Evolutionary conservation across 2,113 vertebrate species (phyloP).

Genomic region (Reinhardtius hippoglossoides): DNA sequence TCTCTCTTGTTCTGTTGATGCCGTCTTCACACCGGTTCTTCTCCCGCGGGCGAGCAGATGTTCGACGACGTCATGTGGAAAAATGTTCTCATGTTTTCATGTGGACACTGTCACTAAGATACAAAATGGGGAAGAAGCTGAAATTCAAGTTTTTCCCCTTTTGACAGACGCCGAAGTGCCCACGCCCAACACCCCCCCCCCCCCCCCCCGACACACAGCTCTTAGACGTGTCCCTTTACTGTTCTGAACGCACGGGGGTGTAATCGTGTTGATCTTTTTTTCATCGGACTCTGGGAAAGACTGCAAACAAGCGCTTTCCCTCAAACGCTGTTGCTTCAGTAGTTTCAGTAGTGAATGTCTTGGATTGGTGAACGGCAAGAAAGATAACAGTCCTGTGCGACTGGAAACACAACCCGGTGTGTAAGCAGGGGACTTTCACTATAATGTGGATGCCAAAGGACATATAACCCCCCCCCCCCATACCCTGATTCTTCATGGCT

Average conservation of each 20-base stretch:
- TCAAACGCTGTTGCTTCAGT: background rate
- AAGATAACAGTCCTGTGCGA: background rate
- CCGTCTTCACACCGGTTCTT: conserved; percentile 10
- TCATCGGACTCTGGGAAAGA: conserved; percentile 11
- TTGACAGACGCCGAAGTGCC: conserved; percentile 23
- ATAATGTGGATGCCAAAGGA: background rate
- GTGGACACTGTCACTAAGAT: conserved; percentile 50
- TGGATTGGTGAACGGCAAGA: background rate
- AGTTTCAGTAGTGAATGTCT: background rate
- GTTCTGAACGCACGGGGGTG: conserved; percentile 2
- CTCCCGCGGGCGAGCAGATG: conserved; percentile 49
- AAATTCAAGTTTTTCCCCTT: conserved; percentile 19
- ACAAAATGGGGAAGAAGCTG: conserved; percentile 23
- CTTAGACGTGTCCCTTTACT: conserved; percentile 3
- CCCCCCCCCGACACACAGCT: no score
- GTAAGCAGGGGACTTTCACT: background rate
- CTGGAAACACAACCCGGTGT: background rate
- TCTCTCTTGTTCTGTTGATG: background rate
- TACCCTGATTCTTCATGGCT: conserved; percentile 9
- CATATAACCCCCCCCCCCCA: background rate
- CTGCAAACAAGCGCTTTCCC: conserved; percentile 11
- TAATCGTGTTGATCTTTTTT: conserved; percentile 18
- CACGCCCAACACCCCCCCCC: background rate
- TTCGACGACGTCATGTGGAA: conserved; percentile 62
- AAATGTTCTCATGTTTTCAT: conserved; percentile 50